A percentile compares a stretch with the other conserved stretches of the same genome.
phyloP scores from a whole-genome alignment of 2,888 invertebrate species.

The Iselma pallidipennis region DNA sequence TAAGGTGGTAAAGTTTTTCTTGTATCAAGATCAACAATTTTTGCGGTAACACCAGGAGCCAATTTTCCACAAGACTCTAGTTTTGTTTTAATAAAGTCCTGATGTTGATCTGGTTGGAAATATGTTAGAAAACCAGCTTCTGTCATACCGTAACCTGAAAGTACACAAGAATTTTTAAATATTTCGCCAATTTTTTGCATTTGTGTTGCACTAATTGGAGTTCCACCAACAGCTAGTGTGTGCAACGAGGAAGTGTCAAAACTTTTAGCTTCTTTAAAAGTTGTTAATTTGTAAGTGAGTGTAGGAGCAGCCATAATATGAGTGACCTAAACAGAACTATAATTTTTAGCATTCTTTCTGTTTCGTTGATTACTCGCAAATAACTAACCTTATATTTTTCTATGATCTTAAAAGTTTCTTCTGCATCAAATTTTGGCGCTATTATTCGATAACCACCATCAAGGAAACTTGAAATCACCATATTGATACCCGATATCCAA shows the following conservation, averaged over 20 bases:
- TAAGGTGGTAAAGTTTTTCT: too few species aligned
- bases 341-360: background rate
- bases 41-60: conserved; percentile 3
- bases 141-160: too few species aligned
- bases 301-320: too few species aligned
- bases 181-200: too few species aligned
- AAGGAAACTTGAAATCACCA: conserved; percentile 28
- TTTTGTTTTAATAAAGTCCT: conserved; percentile 1
- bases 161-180: too few species aligned
- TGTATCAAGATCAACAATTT: background rate
- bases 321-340: background rate
- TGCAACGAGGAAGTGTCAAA: too few species aligned
- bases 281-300: too few species aligned
- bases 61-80: conserved; percentile 19
- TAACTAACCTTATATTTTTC: conserved; percentile 35
- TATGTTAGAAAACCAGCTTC: too few species aligned
- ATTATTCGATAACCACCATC: conserved; percentile 35
- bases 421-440: conserved; percentile 28
- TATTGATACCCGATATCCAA: conserved; percentile 41
- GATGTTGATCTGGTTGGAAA: too few species aligned
- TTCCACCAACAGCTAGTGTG: too few species aligned
- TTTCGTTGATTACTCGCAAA: background rate
- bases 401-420: conserved; percentile 29
- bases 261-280: too few species aligned
- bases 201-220: too few species aligned